These are phyloP conservation scores for Drosophila obscura DNA, from an alignment of 1,140 invertebrate species.

Conservation along the genomic window DNA sequence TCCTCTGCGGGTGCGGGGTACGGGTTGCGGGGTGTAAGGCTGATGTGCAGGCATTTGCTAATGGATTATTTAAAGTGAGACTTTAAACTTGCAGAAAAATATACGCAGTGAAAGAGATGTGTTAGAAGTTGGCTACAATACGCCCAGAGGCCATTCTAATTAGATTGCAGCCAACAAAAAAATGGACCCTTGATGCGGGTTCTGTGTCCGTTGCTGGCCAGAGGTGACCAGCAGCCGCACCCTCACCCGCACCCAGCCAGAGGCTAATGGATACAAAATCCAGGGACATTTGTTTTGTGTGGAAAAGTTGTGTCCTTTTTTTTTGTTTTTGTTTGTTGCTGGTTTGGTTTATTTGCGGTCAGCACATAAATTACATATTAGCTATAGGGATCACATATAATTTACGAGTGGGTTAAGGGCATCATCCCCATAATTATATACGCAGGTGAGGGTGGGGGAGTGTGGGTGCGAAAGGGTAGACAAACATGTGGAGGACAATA, in stretches of 20 bases:
- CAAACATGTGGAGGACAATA: constrained; percentile 5
- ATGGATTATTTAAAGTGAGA: constrained; percentile 79
- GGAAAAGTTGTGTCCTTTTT: constrained; percentile 51
- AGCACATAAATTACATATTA: constrained; percentile 79
- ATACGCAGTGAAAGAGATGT: constrained; percentile 3
- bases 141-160: constrained; percentile 51
- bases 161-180: constrained; percentile 56
- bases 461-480: constrained; percentile 2
- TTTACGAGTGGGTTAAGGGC: constrained; percentile 74
- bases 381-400: constrained; percentile 78
- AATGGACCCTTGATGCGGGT: constrained; percentile 64
- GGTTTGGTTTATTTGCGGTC: constrained; percentile 22
- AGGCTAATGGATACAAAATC: constrained; percentile 71
- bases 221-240: constrained; percentile 54
- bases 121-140: neutral
- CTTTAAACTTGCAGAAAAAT: constrained; percentile 53
- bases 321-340: neutral
- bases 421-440: constrained; percentile 52
- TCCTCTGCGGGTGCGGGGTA: neutral
- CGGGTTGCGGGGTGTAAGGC: constrained; percentile 1
- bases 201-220: constrained; percentile 9
- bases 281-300: constrained; percentile 67
- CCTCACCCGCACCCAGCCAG: constrained; percentile 41
- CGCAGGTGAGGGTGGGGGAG: constrained; percentile 10
- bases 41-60: constrained; percentile 58